Base-by-base conservation (phyloP, 2,888 invertebrate genomes). In the Gastrophysa polygoni region DNA sequence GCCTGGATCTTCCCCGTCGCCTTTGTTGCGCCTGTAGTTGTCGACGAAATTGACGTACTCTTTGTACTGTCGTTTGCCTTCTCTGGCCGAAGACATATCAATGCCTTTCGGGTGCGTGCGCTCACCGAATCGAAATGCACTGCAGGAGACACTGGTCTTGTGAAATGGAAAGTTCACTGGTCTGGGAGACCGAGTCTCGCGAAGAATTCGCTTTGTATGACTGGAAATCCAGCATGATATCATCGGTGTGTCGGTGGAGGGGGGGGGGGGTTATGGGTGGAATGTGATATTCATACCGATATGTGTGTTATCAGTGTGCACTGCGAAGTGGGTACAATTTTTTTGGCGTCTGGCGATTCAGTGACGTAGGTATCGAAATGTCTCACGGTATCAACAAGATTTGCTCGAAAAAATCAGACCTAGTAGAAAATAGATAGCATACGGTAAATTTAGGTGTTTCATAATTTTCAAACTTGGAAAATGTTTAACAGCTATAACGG, bases 1-100 rank as follows among this genome's bases (percentile, higher is more conserved):
- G 32, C 64, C 63, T 2, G 64, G 48, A 24, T 77, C 76, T 0
- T 72, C 70, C 57, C 64, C 68, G 32, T 72, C 52, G 52, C 71
- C 73, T 67, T 71, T 76, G 24, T 69, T 71, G 44, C 68, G 72
- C 29, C 71, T 75, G 66, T 78, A 80, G 57, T 66, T 73, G 48
- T 72, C 76, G 63, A 80, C 67, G 68, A 78, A 80, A 43, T 73
- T 75, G 32, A 77, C 74, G 67, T 79, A 80, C 51, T 78, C 77
- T 61, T 75, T 78, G 67, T 79, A 79, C 32, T 71, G 68, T 0
- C 71, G 70, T 44, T 66, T 68, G 54, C 66, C 62, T 32, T 63
- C 59, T 49, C 57, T 58, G 14, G 63, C 61, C 38, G 69, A 43
- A 18, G 54, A 43, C 54, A 54, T 54, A 18, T 24, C 24, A 5